A percentile compares a stretch with the other conserved stretches of the same genome.
Evolutionary conservation across 2,113 vertebrate genomes (phyloP).

Genomic region (Octodon degus): DNA sequence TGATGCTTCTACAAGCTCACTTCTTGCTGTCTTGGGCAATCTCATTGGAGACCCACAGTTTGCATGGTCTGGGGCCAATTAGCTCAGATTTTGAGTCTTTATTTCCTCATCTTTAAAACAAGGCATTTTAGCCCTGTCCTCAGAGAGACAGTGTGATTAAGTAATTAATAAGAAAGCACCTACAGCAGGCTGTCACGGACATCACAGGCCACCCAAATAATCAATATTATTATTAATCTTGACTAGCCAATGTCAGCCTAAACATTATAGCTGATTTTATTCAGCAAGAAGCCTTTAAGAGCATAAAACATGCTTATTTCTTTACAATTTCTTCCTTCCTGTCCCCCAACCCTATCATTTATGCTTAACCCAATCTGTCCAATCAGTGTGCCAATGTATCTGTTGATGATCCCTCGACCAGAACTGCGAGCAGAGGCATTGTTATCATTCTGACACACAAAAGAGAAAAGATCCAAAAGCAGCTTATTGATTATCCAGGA

Average conservation of each 20-base stretch:
- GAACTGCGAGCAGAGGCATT: neutral
- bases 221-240: neutral
- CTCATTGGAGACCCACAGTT: neutral
- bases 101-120: neutral
- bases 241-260: neutral
- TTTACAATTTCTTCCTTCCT: neutral
- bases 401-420: neutral
- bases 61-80: neutral
- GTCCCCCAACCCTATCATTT: neutral
- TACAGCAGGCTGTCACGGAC: neutral
- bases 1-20: neutral
- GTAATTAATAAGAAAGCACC: neutral
- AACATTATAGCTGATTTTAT: neutral
- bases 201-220: neutral
- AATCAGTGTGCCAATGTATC: neutral
- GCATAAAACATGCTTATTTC: neutral
- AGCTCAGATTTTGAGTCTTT: neutral
- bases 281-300: neutral
- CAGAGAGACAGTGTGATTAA: neutral
- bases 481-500: constrained; percentile 12
- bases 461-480: constrained; percentile 28
- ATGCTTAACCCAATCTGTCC: neutral
- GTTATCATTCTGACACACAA: neutral
- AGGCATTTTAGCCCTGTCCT: neutral
- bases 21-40: fast-evolving